Base-by-base conservation (phyloP, 2,113 vertebrate species). In the Melierax canorus region DNA sequence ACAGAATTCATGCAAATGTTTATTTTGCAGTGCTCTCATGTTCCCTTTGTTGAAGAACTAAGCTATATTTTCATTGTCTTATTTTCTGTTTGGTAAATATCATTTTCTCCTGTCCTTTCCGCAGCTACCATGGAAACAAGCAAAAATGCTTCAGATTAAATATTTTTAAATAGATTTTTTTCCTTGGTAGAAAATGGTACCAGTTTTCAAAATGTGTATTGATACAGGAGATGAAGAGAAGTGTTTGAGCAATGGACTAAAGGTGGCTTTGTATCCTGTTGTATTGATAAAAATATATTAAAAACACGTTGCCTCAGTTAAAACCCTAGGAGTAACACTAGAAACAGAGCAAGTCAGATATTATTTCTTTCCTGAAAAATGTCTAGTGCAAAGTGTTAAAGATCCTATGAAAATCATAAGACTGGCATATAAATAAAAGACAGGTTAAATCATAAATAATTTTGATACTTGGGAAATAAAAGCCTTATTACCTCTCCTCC, bases 41-140 rank as follows among this genome's bases (percentile, higher is more conserved):
- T 66, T 96, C 84, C 43, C 7, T 97, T 80, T 95, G 95, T 88
- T 95, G 82, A 74, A 92, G 91, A 92, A 79, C 68, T 51, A 71
- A 60, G 92, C 50, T 69, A 24, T 94, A 80, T 96, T 93, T 95
- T 97, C 80, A 86, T 95, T 94, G 96, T 97, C 94, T 97, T 95
- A 94, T 96, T 97, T 91, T 96, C 68, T 97, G 90, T 98, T 97
- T 91, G 94, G 95, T 97, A 96, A 97, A 96, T 96, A 86, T 75
- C 7, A 23, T 97, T 96, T 92, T 77, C 75, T 96, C 72, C 78
- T 92, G 95, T 95, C 93, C 56, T 73, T 96, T 88, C 67, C 18
- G 21, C 75, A 73, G 98, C 98, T 98, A n/a, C 98, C 97, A 98
- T 98, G 97, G 98, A 97, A 98, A 98, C 98, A 94, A 91, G 91